phyloP scores from a whole-genome alignment of 23 tunicate genomes.

The Ciona savignyi region DNA sequence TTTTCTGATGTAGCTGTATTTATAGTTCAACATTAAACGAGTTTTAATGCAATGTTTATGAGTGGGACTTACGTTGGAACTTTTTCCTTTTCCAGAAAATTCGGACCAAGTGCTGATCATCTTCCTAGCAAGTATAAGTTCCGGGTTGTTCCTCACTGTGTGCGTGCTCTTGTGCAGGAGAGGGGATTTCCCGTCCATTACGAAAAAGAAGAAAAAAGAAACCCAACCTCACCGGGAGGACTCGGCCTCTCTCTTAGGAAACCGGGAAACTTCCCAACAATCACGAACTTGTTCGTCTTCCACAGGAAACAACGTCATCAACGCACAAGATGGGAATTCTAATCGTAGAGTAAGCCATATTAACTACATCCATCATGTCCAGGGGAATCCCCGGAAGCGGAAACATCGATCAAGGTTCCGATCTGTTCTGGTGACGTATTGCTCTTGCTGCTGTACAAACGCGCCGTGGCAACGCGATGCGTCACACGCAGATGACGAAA shows the following conservation, averaged over 20 bases:
- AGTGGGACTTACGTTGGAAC: no score
- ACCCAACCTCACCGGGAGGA: not conserved
- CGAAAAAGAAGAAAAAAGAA: not conserved
- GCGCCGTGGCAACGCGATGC: constrained; percentile 72
- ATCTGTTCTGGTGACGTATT: constrained; percentile 20
- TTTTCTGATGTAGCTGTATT: no score
- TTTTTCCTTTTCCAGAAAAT: constrained; percentile 20
- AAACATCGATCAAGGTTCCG: constrained; percentile 12
- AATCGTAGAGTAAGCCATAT: constrained; percentile 11
- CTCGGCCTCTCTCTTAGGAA: constrained; percentile 1
- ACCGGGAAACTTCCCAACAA: not conserved
- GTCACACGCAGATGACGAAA: constrained; percentile 1
- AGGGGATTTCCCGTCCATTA: not conserved
- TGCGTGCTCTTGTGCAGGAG: not conserved
- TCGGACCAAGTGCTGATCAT: constrained; percentile 23
- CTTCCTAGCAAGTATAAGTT: constrained; percentile 18
- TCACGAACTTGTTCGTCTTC: constrained; percentile 16
- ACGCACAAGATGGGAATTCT: not conserved
- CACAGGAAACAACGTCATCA: constrained; percentile 6
- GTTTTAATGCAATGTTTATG: no score
- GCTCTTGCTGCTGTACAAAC: constrained; percentile 74
- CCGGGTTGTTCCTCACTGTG: constrained; percentile 29
- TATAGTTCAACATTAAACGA: no score
- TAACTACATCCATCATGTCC: constrained; percentile 4
- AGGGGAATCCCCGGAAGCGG: constrained; percentile 1